Evolutionary conservation across 2,888 invertebrate species (phyloP), one percentile per base, ranked within the genome.

Genomic region (Drosophila mercatorum): DNA sequence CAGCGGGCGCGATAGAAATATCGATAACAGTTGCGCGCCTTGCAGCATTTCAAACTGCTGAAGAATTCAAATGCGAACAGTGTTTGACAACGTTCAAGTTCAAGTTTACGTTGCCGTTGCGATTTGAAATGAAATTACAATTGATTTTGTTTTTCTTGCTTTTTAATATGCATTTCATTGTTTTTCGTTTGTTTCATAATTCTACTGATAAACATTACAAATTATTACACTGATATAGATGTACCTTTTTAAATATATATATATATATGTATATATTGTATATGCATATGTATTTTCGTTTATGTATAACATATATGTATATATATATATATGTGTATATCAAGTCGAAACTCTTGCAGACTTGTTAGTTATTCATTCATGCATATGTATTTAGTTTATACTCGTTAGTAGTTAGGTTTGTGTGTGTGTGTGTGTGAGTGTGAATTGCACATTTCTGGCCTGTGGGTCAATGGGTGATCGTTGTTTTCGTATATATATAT

Each of bases 201-300:
- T 68, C 83, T 83, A 83, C 88, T 88, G 87, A 83, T 82, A 83
- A 87, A 87, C 83, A 87, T 83, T 83, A 83, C 83, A 83, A 83
- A 83, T 83, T 88, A 85, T 88, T 80, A 84, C 86, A 88, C 76
- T 88, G 86, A 88, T 84, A 88, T 84, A 88, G 71, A 72, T 74
- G 68, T 74, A 65, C 57, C 47, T 70, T 58, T 62, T 63, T 81
- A 71, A 83, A 70, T 82, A 67, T 76, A 70, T 84, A 70, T 28
- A 31, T 77, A 77, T 83, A 72, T 83, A 72, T 83, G 67, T 78
- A 74, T 85, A 71, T 78, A 85, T 85, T 83, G 72, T 80, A 83
- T 81, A 72, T 87, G 78, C 78, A 72, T 87, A 80, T 87, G 72
- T 83, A 70, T 67, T 78, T 68, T 51, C 49, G 52, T 70, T 66